Evolutionary conservation across 2,888 invertebrate species (phyloP), one percentile per base, ranked within the genome.

Genomic region (Agrochola lota): DNA sequence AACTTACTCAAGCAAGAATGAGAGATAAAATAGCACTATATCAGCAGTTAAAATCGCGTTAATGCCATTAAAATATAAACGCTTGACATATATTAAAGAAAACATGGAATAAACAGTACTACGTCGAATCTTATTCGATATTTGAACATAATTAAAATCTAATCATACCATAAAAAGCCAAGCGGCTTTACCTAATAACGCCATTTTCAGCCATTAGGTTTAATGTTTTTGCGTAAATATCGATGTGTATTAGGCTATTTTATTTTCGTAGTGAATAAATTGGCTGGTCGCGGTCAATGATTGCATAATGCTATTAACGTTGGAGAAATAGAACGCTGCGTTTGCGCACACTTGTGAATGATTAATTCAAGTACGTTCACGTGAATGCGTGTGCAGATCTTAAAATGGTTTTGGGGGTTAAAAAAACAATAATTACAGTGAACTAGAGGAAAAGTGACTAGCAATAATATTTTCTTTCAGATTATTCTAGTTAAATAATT

Each of bases 291-390:
- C 71, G 77, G 60, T 81, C 76, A 82, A 66, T 57, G 60, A 84
- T 87, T 87, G 76, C 84, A 82, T 85, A 87, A 85, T 79, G 68
- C 68, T 46, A 81, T 85, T 84, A 79, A 67, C 23, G 71, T 73
- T 74, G 23, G 77, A 87, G 80, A 87, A 84, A 80, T 84, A 86
- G 84, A 81, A 84, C 79, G 63, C 52, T 71, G 79, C 74, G 75
- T 71, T 74, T 75, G 79, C 79, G 73, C 75, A 78, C 73, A 74
- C 74, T 74, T 46, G 70, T 77, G 69, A 82, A 82, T 82, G 77
- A 79, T 73, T 81, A 66, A 81, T 76, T 81, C 64, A 69, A 79
- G 30, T 63, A 77, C 71, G 59, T 78, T 71, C 59, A 66, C 35
- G 62, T 46, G 73, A 68, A 46, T 26, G 35, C 67, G n/a, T 49